Evolutionary conservation across 2,113 vertebrate species (phyloP), one percentile per base, ranked within the genome.

Genomic region (Microtus richardsoni): DNA sequence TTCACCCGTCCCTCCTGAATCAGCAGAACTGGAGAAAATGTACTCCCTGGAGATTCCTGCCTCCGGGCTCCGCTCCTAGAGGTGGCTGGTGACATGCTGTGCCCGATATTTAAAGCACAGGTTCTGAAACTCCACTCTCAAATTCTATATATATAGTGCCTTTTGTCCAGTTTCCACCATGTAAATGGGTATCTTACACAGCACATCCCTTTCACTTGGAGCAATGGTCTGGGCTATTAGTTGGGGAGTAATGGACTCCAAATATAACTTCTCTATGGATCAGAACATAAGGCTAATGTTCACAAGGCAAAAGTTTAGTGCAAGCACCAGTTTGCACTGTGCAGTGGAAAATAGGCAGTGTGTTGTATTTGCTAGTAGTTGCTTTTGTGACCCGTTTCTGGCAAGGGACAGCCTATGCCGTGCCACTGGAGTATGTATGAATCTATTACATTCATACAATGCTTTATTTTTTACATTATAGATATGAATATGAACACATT

Each of bases 1-100:
- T 22, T 97, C 96, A 95, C 90, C 24, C 19, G 0, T 70, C 93
- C 60, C 22, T 96, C 94, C 97, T 87, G 85, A 96, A 41, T 97
- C 97, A 97, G 88, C 94, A 78, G 13, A 86, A 92, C 92, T 1
- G 5, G 80, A 87, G 70, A 71, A 66, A 91, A 60, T 0, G 9
- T 0, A 0, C n/a, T 64, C 92, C 41, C 47, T 19, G 19, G 93
- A 95, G 91, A 95, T 30, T 62, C 79, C 41, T 93, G 93, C 83
- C 26, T 8, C 75, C 0, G 5, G 6, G 70, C 54, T 86, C 86
- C 86, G 54, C 87, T 92, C 75, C 84, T 22, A 83, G 89, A 94
- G 54, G 47, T 26, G 36, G 36, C 47, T 68, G 28, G 14, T 5
- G 7, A 83, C 24, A 77, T 41, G 30, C 66, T 82, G 58, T 8